Percentiles rank a stretch among this genome's conserved stretches.
phyloP scores from a whole-genome alignment of 2,797 vertebrate species.

The Typhlichthys subterraneus region DNA sequence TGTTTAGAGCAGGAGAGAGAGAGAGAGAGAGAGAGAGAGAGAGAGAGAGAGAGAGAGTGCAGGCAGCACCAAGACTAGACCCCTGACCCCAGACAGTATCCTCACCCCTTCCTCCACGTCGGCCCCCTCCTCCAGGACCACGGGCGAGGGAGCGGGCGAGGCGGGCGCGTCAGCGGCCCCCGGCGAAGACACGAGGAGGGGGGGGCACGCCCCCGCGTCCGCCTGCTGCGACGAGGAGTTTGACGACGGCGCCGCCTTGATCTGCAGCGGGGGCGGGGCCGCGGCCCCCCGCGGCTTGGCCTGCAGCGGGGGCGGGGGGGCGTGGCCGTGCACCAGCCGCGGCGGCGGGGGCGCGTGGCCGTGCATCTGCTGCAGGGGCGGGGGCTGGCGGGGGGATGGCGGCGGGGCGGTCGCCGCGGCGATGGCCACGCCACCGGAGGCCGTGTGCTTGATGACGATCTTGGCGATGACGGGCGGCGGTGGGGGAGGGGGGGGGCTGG shows the following conservation, averaged over 20 bases:
- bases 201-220: conserved; percentile 44
- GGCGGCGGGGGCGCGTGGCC: conserved; percentile 83
- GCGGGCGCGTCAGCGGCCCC: conserved; percentile 31
- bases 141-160: conserved; percentile 24
- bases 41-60: not conserved
- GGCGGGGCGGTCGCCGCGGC: conserved; percentile 43
- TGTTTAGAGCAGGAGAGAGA: conserved; percentile 18
- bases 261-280: conserved; percentile 83
- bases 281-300: conserved; percentile 75
- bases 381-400: conserved; percentile 79
- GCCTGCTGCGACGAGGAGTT: conserved; percentile 61
- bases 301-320: conserved; percentile 84
- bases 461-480: conserved; percentile 78
- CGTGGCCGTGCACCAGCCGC: conserved; percentile 82
- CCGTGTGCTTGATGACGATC: conserved; percentile 86
- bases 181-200: conserved; percentile 72
- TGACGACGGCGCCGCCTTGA: conserved; percentile 76
- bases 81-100: not conserved
- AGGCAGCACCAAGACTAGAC: not conserved
- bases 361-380: conserved; percentile 89
- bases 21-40: not conserved
- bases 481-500: conserved; percentile 50
- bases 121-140: conserved; percentile 66
- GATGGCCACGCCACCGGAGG: conserved; percentile 62
- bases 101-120: conserved; percentile 68